These are phyloP conservation scores for Holothuria glaberrima DNA, from an alignment of 35 echinoderm and acorn worm species.

Conservation along the genomic window DNA sequence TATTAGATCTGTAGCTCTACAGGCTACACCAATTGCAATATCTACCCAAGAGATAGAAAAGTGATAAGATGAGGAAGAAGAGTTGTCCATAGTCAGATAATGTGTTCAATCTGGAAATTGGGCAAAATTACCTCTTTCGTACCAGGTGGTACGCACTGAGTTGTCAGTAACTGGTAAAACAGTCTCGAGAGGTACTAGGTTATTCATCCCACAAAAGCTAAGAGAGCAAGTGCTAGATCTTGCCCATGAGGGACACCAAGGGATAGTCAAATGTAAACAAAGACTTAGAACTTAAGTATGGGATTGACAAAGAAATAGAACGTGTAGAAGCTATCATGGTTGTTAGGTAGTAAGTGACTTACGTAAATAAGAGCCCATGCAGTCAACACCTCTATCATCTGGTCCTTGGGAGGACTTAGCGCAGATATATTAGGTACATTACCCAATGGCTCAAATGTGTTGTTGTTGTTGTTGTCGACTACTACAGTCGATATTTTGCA, in stretches of 20 bases:
- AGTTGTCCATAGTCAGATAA: slow-evolving; percentile 1
- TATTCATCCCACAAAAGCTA: slow-evolving; percentile 7
- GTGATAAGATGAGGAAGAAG: background rate
- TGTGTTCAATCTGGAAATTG: slow-evolving; percentile 1
- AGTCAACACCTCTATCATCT: slow-evolving; percentile 55
- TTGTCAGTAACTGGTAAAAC: slow-evolving; percentile 5
- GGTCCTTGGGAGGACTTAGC: slow-evolving; percentile 70
- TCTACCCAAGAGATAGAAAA: background rate
- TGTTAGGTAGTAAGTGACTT: slow-evolving; percentile 64
- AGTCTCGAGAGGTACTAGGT: background rate
- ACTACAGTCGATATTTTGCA: background rate
- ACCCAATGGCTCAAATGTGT: background rate
- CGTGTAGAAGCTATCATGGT: slow-evolving; percentile 41
- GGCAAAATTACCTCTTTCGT: background rate
- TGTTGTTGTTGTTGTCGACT: background rate
- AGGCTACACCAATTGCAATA: background rate
- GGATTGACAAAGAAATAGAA: slow-evolving; percentile 37
- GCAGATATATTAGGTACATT: slow-evolving; percentile 57
- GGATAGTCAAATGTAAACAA: slow-evolving; percentile 49
- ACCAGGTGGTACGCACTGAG: background rate
- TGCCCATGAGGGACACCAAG: slow-evolving; percentile 36
- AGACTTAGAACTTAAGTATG: slow-evolving; percentile 56
- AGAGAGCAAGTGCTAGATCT: slow-evolving; percentile 26
- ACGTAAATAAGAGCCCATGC: slow-evolving; percentile 52
- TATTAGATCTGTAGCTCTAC: slow-evolving; percentile 9